These are phyloP conservation scores for Lamproptera curius DNA, from an alignment of 2,888 invertebrate species.

Conservation along the genomic window DNA sequence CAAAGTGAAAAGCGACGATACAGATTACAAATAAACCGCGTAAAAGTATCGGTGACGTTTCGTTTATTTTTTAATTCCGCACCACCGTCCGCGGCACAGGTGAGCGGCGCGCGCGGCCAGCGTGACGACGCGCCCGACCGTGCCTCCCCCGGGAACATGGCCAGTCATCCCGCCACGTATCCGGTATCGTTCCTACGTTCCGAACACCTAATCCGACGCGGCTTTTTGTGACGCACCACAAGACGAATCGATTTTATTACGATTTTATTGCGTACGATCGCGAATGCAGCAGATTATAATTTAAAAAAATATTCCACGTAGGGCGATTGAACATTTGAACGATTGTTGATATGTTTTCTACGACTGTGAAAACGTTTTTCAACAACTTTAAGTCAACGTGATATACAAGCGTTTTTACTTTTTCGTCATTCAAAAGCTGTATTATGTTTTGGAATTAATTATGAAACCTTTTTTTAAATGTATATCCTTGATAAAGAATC, in stretches of 20 bases:
- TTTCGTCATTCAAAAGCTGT: neutral
- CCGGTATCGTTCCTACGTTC: slow-evolving; percentile 41
- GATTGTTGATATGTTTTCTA: too few species aligned
- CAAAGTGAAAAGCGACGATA: too few species aligned
- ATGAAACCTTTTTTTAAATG: neutral
- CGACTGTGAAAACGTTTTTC: too few species aligned
- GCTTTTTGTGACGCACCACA: slow-evolving; percentile 15
- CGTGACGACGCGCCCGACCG: slow-evolving; percentile 57
- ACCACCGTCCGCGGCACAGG: slow-evolving; percentile 28
- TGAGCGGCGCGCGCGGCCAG: slow-evolving; percentile 36
- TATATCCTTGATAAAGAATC: too few species aligned
- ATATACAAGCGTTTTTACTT: neutral
- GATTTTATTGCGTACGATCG: neutral
- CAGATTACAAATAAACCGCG: too few species aligned
- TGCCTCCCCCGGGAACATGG: slow-evolving; percentile 53
- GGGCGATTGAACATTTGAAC: too few species aligned
- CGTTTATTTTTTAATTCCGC: slow-evolving; percentile 7
- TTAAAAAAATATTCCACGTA: too few species aligned
- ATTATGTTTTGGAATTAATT: neutral
- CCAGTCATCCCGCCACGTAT: slow-evolving; percentile 40
- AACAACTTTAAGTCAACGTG: neutral
- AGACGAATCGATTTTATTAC: slow-evolving; percentile 6
- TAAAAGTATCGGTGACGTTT: too few species aligned
- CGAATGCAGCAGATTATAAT: too few species aligned
- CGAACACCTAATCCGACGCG: slow-evolving; percentile 11